Conservation (phyloP, 2,888 invertebrate genomes). For the Invenusta paracnida region DNA sequence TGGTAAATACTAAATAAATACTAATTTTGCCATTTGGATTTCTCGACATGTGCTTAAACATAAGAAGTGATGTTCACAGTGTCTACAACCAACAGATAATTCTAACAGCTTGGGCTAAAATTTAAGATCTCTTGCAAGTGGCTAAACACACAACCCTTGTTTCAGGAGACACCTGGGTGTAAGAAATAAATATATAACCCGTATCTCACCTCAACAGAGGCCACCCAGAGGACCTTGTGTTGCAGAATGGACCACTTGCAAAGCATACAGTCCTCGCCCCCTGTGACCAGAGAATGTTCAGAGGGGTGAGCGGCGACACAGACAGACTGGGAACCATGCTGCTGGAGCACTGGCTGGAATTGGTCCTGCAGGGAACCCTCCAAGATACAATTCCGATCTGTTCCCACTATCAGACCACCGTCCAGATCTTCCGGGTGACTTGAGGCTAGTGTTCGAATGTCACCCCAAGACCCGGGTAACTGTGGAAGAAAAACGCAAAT, state of each 20-base stretch:
- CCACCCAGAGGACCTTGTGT: conserved; percentile 79
- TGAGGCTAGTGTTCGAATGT: conserved; percentile 7
- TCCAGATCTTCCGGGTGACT: conserved; percentile 76
- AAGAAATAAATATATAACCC: too few relatives aligned
- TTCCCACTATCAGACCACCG: conserved; percentile 83
- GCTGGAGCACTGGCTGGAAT: conserved; percentile 70
- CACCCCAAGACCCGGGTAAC: not conserved
- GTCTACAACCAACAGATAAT: too few relatives aligned
- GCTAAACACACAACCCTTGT: too few relatives aligned
- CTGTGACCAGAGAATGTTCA: conserved; percentile 78
- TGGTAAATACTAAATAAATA: too few relatives aligned
- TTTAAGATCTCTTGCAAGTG: too few relatives aligned
- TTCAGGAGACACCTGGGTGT: too few relatives aligned
- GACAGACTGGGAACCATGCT: conserved; percentile 19
- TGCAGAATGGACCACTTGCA: conserved; percentile 74
- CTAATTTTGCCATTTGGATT: too few relatives aligned
- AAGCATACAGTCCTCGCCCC: conserved; percentile 82
- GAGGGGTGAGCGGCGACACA: conserved; percentile 79
- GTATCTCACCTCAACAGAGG: conserved; percentile 68
- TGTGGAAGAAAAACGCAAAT: conserved; percentile 46
- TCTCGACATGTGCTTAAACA: too few relatives aligned
- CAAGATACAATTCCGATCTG: conserved; percentile 78
- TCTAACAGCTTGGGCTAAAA: too few relatives aligned
- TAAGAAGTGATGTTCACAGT: too few relatives aligned
- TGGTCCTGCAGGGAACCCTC: conserved; percentile 82